A percentile compares a stretch with the other conserved stretches of the same genome.
These are phyloP conservation scores for Lamellibrachia satsuma DNA, from an alignment of 2,888 invertebrate genomes.

Conservation along the genomic window DNA sequence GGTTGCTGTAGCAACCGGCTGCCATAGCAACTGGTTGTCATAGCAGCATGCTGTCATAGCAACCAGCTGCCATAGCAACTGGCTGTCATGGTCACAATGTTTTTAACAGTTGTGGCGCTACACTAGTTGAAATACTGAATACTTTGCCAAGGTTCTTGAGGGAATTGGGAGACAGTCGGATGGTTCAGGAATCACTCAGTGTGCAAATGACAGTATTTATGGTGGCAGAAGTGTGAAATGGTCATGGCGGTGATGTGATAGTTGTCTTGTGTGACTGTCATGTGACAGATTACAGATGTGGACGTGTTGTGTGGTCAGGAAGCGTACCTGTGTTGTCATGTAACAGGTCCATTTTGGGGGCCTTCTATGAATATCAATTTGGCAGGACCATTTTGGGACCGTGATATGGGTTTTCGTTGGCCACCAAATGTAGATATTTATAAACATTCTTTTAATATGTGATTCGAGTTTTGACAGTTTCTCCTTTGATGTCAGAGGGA, in stretches of 20 bases:
- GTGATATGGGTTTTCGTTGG: not conserved
- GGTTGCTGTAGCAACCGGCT: not conserved
- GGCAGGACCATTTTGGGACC: constrained; percentile 13
- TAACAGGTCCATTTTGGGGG: not conserved
- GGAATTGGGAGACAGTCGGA: not conserved
- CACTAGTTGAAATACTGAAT: not conserved
- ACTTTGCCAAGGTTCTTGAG: not conserved
- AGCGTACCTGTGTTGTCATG: too few relatives aligned
- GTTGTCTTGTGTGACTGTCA: not conserved
- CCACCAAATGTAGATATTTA: not conserved
- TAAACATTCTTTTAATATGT: not conserved
- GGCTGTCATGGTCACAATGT: not conserved
- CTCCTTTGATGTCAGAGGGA: not conserved
- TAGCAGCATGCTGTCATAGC: not conserved
- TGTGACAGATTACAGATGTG: not conserved
- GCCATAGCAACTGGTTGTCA: not conserved
- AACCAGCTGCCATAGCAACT: not conserved
- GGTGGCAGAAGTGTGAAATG: not conserved
- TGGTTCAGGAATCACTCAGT: not conserved
- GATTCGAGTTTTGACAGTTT: not conserved
- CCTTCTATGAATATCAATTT: constrained; percentile 4
- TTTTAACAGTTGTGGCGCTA: not conserved
- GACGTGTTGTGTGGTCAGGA: not conserved
- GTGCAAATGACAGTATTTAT: not conserved
- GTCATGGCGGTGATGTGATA: not conserved